Percentiles rank a stretch among this genome's conserved stretches.
Conservation (phyloP, 2,797 vertebrate species). For the Scleropages formosus region DNA sequence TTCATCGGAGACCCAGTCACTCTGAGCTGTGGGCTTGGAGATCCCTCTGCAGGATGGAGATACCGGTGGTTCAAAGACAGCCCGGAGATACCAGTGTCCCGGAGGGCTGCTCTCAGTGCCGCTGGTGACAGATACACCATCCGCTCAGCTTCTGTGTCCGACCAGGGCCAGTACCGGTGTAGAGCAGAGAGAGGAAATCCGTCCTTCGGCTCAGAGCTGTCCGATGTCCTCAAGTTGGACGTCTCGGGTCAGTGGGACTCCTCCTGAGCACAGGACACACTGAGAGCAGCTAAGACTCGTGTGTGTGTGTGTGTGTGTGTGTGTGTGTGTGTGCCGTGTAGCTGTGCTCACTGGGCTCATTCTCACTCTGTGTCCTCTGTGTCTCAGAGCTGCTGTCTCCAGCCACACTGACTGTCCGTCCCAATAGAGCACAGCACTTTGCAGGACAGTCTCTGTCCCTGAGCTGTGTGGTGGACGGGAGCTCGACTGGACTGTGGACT, state of each 20-base stretch:
- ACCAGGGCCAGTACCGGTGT: conserved; percentile 11
- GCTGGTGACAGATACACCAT: not conserved
- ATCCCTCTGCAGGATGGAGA: not conserved
- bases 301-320: too few relatives aligned
- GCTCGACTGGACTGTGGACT: not conserved
- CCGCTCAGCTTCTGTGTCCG: not conserved
- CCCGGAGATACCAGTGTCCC: not conserved
- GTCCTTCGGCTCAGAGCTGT: not conserved
- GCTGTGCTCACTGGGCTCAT: not conserved
- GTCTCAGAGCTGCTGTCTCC: not conserved
- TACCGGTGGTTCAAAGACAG: conserved; percentile 11
- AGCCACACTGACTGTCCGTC: not conserved
- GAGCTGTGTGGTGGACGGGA: not conserved
- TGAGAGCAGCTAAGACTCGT: too few relatives aligned
- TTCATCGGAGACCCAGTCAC: conserved; percentile 8
- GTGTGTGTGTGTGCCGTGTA: too few relatives aligned
- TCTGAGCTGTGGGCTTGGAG: conserved; percentile 2
- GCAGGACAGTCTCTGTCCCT: not conserved
- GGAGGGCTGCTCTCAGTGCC: not conserved
- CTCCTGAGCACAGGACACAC: too few relatives aligned
- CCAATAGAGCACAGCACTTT: not conserved
- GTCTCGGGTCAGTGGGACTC: not conserved
- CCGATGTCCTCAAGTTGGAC: not conserved
- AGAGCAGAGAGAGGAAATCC: not conserved
- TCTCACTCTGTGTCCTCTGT: not conserved